phyloP scores from a whole-genome alignment of 2,113 vertebrate species.

The Malurus cyaneus region DNA sequence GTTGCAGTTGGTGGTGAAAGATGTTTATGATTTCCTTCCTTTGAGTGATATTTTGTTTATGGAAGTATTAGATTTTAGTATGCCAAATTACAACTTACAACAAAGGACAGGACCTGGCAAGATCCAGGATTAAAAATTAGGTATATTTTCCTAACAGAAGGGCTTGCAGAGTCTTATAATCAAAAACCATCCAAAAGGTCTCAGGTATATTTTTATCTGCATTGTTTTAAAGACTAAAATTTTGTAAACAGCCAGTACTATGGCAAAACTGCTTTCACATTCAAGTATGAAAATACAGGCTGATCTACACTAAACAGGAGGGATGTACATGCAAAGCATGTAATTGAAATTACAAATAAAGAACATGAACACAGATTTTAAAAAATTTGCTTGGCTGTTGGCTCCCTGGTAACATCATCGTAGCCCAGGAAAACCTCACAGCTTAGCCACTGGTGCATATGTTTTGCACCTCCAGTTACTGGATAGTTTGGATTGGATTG shows the following conservation, averaged over 20 bases:
- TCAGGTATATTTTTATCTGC: background rate
- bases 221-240: background rate
- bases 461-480: background rate
- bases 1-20: background rate
- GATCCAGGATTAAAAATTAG: background rate
- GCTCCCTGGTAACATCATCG: background rate
- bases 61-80: background rate
- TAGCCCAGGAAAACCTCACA: background rate
- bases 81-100: background rate
- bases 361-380: background rate
- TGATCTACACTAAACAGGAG: background rate
- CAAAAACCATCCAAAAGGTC: background rate
- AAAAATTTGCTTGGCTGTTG: background rate
- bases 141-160: background rate
- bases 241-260: background rate
- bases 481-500: background rate
- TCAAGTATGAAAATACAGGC: background rate
- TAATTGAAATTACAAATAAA: background rate
- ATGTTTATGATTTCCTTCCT: background rate
- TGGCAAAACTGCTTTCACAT: background rate
- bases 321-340: fast-evolving
- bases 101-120: background rate
- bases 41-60: background rate
- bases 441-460: background rate
- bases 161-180: background rate